Percentiles rank a stretch among this genome's conserved stretches.
phyloP scores from a whole-genome alignment of 2,888 invertebrate genomes.

The Microctonus hyperodae region DNA sequence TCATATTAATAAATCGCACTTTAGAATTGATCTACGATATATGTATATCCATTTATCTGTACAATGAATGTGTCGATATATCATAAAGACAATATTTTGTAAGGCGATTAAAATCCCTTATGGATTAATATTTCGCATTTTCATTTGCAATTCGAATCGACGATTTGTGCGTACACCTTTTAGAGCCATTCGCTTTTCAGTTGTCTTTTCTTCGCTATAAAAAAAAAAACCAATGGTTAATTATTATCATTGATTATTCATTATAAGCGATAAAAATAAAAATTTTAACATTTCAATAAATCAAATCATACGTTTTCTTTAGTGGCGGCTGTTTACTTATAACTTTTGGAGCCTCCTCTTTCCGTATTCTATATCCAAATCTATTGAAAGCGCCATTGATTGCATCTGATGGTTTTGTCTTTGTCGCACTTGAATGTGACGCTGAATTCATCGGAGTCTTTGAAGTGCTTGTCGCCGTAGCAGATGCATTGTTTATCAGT shows the following conservation, averaged over 20 bases:
- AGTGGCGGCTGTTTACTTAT: conserved; percentile 37
- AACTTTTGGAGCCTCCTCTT: conserved; percentile 53
- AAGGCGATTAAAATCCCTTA: not conserved
- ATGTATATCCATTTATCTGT: conserved; percentile 3
- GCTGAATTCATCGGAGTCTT: not conserved
- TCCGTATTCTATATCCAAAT: conserved; percentile 65
- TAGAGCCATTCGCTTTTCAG: conserved; percentile 64
- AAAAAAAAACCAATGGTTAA: not conserved
- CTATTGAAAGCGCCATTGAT: conserved; percentile 37
- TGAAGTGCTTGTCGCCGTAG: not conserved
- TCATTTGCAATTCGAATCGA: conserved; percentile 77
- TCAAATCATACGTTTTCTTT: conserved; percentile 28
- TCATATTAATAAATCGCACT: not conserved
- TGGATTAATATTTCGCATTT: conserved; percentile 65
- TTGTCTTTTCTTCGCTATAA: conserved; percentile 58
- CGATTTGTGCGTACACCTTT: conserved; percentile 76
- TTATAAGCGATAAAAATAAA: not conserved
- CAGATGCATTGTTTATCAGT: conserved; percentile 38
- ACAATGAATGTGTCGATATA: conserved; percentile 9
- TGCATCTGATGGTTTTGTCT: conserved; percentile 3
- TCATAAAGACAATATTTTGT: not conserved
- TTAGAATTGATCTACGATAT: not conserved
- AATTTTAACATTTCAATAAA: not conserved
- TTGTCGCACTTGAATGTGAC: not conserved
- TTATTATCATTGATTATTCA: too few relatives aligned